Percentiles rank a stretch among this genome's conserved stretches.
phyloP scores from a whole-genome alignment of 2,888 invertebrate genomes.

The Atherix ibis region DNA sequence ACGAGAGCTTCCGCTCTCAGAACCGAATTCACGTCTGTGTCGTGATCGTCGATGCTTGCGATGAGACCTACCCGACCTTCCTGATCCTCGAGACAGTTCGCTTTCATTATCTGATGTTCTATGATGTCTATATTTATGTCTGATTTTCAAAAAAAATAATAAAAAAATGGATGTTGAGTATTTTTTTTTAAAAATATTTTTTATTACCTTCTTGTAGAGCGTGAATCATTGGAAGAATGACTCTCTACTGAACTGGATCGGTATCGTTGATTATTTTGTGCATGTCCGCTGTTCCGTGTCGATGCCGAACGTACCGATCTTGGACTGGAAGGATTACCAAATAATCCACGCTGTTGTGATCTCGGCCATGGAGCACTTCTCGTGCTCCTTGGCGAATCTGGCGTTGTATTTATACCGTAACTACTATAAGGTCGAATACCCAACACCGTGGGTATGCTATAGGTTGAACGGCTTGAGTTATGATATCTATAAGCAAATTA shows the following conservation, averaged over 20 bases:
- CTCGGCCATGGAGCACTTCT: conserved; percentile 69
- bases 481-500: too few relatives aligned
- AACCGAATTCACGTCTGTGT: conserved; percentile 55
- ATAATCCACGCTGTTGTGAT: conserved; percentile 57
- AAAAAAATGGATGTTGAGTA: too few relatives aligned
- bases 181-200: too few relatives aligned
- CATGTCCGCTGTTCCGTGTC: conserved; percentile 16
- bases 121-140: conserved; percentile 65
- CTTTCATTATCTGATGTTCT: conserved; percentile 81
- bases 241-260: conserved; percentile 75
- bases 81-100: conserved; percentile 72
- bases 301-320: conserved; percentile 62
- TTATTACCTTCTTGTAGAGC: conserved; percentile 57
- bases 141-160: conserved; percentile 3
- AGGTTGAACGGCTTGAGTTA: conserved; percentile 37
- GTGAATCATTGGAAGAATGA: conserved; percentile 75
- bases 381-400: conserved; percentile 64
- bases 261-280: conserved; percentile 34
- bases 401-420: conserved; percentile 27
- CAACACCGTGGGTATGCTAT: conserved; percentile 35
- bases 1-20: conserved; percentile 50
- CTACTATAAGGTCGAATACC: conserved; percentile 28
- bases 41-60: conserved; percentile 58
- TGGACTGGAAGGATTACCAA: conserved; percentile 61
- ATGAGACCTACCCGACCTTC: conserved; percentile 61